Base-by-base conservation (phyloP, 2,797 vertebrate species). In the Rallus crepitans region DNA sequence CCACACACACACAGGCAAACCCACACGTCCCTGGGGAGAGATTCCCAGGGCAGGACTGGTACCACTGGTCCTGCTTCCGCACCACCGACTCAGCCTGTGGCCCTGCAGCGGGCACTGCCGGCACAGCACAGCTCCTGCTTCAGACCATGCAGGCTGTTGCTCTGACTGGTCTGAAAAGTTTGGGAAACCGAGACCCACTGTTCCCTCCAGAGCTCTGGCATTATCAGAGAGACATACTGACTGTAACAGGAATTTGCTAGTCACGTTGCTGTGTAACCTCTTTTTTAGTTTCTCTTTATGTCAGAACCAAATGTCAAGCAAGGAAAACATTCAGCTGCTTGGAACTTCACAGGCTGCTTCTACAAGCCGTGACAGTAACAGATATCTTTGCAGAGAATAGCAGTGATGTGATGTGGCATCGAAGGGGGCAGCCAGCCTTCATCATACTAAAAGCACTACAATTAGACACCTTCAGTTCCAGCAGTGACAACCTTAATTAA, bases 81-180 rank as follows among this genome's bases (percentile, higher is more conserved):
- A 56, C 6, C 2, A 5, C 17, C 5, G 2, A 6, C 24, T 28
- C 33, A 23, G 1, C 10, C 64, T 12, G 9, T 15, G 63, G 5
- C 2, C 0, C 0, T 11, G 33, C 55, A 40, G 47, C 1, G 0
- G 55, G 42, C 30, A 5, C n/a, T 37, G 81, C 42, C 42, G 18
- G 4, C 42, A 45, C 42, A 45, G 42, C 42, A 7, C 75, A 28
- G 30, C 55, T 35, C 5, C 47, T 30, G 35, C 83, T 80, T 61
- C 3, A 23, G 56, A 27, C 6, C 42, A 45, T 8, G 4, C 42
- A 19, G 14, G 15, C 15, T 55, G 3, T 9, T 30, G 30, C 40
- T 65, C 63, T 5, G 18, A 30, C 33, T 53, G 39, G 15, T 5
- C 15, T 1, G 0, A 4, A 13, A 66, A 28, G 45, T 47, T 7